Base-by-base conservation (phyloP, 2,113 vertebrate genomes). In the Leptobrachium leishanense region DNA sequence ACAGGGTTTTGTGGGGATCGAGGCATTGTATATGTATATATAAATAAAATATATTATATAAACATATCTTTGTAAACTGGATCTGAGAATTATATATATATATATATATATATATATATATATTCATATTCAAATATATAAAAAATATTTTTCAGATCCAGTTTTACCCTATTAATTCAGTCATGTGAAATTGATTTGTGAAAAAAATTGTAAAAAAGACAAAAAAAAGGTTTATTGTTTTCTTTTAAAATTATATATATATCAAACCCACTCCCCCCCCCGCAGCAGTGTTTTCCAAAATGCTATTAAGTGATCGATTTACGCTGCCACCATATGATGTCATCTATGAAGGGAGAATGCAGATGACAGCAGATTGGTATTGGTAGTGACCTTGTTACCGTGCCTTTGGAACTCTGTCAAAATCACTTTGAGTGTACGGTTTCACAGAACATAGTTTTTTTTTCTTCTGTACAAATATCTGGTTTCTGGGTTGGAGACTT, bases 241-340 rank as follows among this genome's bases (percentile, higher is more conserved):
- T 31, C 20, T 31, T 31, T 31, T 31, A 31, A 31, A 31, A 31
- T 31, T 31, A 31, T 31, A 90, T 91, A 90, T 91, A 94, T 92
- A 91, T 31, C 20, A 31, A 31, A 91, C 89, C 85, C 89, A 86
- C 89, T 88, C 88, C 90, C 90, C 89, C 89, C 87, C 88, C 87
- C 89, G 86, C 89, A 90, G 90, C 90, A 91, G 89, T 90, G 89
- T 92, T 93, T 92, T 92, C 31, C 90, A 88, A 91, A 93, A 95
- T 93, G 92, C 94, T 92, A 93, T 94, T 92, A 93, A 93, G 91
- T 93, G 92, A 95, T 95, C 92, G 93, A 95, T 96, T 95, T 93
- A 91, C 92, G 93, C 88, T 86, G 90, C 88, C 91, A 88, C 89
- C 82, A 93, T 91, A 92, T 95, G 95, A 95, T 95, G 95, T 95